These are phyloP conservation scores for Eubasilissa regina DNA, from an alignment of 1,140 invertebrate genomes.

Conservation along the genomic window DNA sequence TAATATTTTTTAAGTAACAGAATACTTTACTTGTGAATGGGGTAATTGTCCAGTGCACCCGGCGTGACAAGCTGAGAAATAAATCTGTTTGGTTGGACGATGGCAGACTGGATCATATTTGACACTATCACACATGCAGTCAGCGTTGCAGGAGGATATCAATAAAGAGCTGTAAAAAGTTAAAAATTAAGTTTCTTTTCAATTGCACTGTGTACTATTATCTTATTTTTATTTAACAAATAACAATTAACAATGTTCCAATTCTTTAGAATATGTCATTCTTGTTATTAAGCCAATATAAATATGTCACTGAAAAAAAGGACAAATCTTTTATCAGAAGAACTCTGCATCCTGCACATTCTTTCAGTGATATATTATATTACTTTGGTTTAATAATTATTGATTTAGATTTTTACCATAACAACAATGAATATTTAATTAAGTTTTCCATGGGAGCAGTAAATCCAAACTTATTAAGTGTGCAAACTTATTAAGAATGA, in stretches of 20 bases:
- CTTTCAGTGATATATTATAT: not conserved
- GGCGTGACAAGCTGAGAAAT: slow-evolving; percentile 77
- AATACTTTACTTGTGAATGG: slow-evolving; percentile 51
- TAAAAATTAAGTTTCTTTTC: not conserved
- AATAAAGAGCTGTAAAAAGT: slow-evolving; percentile 69
- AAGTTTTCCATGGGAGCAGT: too few relatives aligned
- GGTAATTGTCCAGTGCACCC: slow-evolving; percentile 68
- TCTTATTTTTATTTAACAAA: too few relatives aligned
- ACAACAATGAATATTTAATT: too few relatives aligned
- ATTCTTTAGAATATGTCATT: too few relatives aligned
- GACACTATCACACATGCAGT: slow-evolving; percentile 72
- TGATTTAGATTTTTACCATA: not conserved
- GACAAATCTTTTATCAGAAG: too few relatives aligned
- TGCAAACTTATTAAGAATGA: too few relatives aligned
- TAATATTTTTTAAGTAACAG: too few relatives aligned
- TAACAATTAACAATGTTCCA: too few relatives aligned
- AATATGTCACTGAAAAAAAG: too few relatives aligned
- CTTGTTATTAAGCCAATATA: too few relatives aligned
- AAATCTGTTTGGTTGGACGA: slow-evolving; percentile 71
- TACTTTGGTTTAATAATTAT: not conserved
- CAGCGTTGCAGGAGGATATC: slow-evolving; percentile 70
- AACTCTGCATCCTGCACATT: not conserved
- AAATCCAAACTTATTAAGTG: too few relatives aligned
- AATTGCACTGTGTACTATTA: too few relatives aligned
- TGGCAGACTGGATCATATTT: slow-evolving; percentile 77